phyloP scores from a whole-genome alignment of 2,888 invertebrate species.

The Dicranocentrus wangi region DNA sequence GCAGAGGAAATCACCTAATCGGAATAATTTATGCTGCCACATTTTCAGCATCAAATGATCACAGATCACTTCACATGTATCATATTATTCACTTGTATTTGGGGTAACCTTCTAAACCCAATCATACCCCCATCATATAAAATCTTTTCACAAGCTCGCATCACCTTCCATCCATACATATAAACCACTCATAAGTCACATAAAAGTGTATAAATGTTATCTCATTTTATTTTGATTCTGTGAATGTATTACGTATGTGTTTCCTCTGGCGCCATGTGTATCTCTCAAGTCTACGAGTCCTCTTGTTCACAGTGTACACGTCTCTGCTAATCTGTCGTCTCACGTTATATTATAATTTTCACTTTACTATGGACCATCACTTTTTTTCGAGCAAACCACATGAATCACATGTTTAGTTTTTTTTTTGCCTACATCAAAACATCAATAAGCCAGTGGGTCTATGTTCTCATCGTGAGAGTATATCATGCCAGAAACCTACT shows the following conservation, averaged over 20 bases:
- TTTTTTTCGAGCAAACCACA: constrained; percentile 5
- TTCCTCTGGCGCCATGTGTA: constrained; percentile 32
- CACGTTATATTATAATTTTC: not conserved
- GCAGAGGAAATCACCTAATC: not conserved
- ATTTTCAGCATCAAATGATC: constrained; percentile 16
- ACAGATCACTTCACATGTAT: not conserved
- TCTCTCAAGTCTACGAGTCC: constrained; percentile 23
- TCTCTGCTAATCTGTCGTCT: constrained; percentile 1
- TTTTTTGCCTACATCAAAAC: not conserved
- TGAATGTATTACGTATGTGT: not conserved
- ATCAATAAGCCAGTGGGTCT: not conserved
- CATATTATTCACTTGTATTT: no score
- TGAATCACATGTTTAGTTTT: constrained; percentile 21
- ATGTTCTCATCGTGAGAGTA: no score
- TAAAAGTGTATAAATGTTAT: not conserved
- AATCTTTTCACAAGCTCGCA: not conserved
- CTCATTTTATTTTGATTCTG: not conserved
- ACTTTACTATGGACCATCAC: not conserved
- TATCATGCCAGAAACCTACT: not conserved
- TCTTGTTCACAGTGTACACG: not conserved
- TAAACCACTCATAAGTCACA: not conserved
- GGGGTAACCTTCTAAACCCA: no score
- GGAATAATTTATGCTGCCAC: constrained; percentile 13
- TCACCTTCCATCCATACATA: not conserved
- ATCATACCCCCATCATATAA: no score